Evolutionary conservation across 1,140 invertebrate genomes (phyloP), one percentile per base, ranked within the genome.

Genomic region (Megalonaias nervosa): DNA sequence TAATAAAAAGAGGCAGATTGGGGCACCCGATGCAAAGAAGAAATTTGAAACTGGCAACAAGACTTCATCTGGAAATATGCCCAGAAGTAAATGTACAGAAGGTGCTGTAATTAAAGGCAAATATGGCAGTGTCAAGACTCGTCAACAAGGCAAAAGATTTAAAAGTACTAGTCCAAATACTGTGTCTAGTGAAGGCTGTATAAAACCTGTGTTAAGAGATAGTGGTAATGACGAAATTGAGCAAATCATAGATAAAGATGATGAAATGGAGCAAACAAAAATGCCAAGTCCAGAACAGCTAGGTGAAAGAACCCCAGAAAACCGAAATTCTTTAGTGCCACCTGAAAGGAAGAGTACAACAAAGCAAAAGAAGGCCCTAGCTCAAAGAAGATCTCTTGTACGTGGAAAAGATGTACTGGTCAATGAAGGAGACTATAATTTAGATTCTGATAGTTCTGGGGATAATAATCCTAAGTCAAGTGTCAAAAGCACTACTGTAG

Each of bases 361-460:
- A 26, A 84, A 86, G 60, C 77, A 81, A 38, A 86, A 86, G 58
- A 83, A 83, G 31, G 82, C 81, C 58, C 81, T 71, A 11, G 79
- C 80, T 59, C 72, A 81, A 60, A 84, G 65, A 55, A 71, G 72
- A 15, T 61, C 61, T 19, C 48, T 58, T 6, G 23, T 21, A 26
- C 64, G 67, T 31, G 59, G 58, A 21, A 77, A 77, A 56, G 61
- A 64, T 1, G 66, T 67, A 13, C 48, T 71, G 13, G 57, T 67
- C 5, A 74, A 73, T 15, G 66, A 69, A 66, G 23, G 65, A 17
- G 61, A 71, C 38, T 48, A 48, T 48, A 48, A 48, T 21, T 13
- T 31, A 21, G 58, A 17, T 71, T 71, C 60, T 57, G 74, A 80
- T 67, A 71, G 75, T 67, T 67, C 66, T 69, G 77, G 71, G 61